Evolutionary conservation across 2,888 invertebrate genomes (phyloP), one percentile per base, ranked within the genome.

Genomic region (Lasioglossum malachurum): DNA sequence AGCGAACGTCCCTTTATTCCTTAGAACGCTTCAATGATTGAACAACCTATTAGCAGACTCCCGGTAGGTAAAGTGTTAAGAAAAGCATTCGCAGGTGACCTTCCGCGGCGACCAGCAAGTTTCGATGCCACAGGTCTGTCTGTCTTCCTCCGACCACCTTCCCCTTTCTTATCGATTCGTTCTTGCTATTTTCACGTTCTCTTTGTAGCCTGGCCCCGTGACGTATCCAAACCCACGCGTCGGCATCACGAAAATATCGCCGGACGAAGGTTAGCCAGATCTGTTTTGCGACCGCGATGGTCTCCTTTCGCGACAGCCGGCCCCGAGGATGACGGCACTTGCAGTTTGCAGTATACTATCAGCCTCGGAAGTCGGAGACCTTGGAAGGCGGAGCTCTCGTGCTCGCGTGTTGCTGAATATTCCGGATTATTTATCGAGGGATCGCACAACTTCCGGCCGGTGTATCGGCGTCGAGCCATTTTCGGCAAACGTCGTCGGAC

Each of bases 111-210:
- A 44, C 44, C 44, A 44, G 19, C 38, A 35, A 69, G 84, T 91
- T 88, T 86, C 85, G 89, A 87, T 91, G 89, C 88, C 88, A 89
- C 79, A 84, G 86, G 85, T 82, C 85, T 81, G 86, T 85, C 82
- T 72, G 67, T 75, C 46, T 71, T 75, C 74, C 41, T 77, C 53
- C 46, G 38, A 64, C 75, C 14, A 5, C 67, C 60, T 31, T 49
- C 71, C 49, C 5, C 31, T 27, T 71, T 49, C 41, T 49, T 41
- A 46, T 82, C 49, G 81, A 60, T 88, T 35, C 60, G 49, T 27
- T 16, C 46, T 53, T 46, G 71, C 31, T 64, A 27, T 49, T 77
- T 35, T 67, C 53, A 23, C 49, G 23, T 67, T 57, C 44, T 31
- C 64, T 27, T 19, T 57, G 49, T 27, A 38, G 44, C 19, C 71